phyloP scores from a whole-genome alignment of 2,888 invertebrate genomes.

The Dasypogon diadema region DNA sequence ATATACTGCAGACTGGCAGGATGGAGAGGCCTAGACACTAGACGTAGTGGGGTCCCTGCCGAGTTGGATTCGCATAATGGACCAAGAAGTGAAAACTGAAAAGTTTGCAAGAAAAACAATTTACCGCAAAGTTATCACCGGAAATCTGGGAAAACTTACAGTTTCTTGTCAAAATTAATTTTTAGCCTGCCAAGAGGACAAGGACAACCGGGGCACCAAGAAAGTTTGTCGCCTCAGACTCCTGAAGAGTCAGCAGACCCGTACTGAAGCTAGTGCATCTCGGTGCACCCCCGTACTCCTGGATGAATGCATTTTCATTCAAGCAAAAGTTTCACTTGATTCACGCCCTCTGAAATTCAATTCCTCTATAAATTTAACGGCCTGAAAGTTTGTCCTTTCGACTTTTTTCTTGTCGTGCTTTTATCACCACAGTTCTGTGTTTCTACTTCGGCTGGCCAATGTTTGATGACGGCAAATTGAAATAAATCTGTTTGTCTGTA shows the following conservation, averaged over 20 bases:
- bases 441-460: slow-evolving; percentile 20
- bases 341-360: slow-evolving; percentile 43
- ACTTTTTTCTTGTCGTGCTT: slow-evolving; percentile 2
- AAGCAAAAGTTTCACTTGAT: slow-evolving; percentile 41
- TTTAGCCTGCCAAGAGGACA: slow-evolving; percentile 32
- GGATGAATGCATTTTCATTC: slow-evolving; percentile 14
- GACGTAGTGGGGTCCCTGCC: background rate
- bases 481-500: slow-evolving; percentile 49
- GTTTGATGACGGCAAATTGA: slow-evolving; percentile 50
- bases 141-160: slow-evolving; percentile 39
- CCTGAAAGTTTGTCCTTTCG: slow-evolving; percentile 32
- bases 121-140: slow-evolving; percentile 44
- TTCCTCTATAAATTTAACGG: slow-evolving; percentile 47
- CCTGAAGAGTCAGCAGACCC: background rate
- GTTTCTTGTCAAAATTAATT: slow-evolving; percentile 48
- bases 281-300: background rate
- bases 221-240: slow-evolving; percentile 1
- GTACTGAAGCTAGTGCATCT: too few relatives aligned
- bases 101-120: slow-evolving; percentile 44
- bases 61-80: background rate
- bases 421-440: slow-evolving; percentile 18
- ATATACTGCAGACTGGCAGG: background rate
- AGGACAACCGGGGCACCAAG: slow-evolving; percentile 12
- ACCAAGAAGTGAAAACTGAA: slow-evolving; percentile 15
- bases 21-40: too few relatives aligned